These are phyloP conservation scores for Herminia tarsipennalis DNA, from an alignment of 2,888 invertebrate genomes.

Conservation along the genomic window DNA sequence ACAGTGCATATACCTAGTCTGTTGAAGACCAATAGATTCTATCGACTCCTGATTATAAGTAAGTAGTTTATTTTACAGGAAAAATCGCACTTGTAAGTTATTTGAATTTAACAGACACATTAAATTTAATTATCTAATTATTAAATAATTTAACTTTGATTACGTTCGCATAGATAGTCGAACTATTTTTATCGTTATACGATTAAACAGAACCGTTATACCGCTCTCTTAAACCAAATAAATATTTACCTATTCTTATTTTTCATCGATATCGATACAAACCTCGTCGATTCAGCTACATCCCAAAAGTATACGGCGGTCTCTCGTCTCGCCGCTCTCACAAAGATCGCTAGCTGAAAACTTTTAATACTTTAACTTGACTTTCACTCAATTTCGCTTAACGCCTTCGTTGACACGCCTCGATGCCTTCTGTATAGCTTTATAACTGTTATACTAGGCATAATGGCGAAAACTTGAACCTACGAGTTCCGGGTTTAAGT, in stretches of 20 bases:
- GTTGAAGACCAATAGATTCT: too few species aligned
- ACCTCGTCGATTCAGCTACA: slow-evolving; percentile 7
- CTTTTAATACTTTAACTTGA: slow-evolving; percentile 85
- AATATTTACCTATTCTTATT: not conserved
- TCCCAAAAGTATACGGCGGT: slow-evolving; percentile 48
- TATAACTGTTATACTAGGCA: slow-evolving; percentile 65
- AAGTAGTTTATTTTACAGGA: too few species aligned
- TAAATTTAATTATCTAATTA: too few species aligned
- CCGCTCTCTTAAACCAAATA: too few species aligned
- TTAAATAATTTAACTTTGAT: too few species aligned
- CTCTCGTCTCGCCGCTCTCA: slow-evolving; percentile 57
- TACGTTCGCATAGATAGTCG: too few species aligned
- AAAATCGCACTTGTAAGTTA: too few species aligned
- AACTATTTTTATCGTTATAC: too few species aligned
- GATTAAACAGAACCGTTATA: too few species aligned
- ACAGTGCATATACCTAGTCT: too few species aligned
- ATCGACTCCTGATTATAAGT: too few species aligned
- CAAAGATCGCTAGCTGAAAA: slow-evolving; percentile 82
- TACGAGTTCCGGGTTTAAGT: slow-evolving; percentile 14
- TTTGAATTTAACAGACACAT: too few species aligned
- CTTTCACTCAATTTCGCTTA: slow-evolving; percentile 84
- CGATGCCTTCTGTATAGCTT: slow-evolving; percentile 65
- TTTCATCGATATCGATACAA: slow-evolving; percentile 26
- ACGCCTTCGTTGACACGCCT: slow-evolving; percentile 77
- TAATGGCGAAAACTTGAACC: slow-evolving; percentile 42